A percentile compares a stretch with the other conserved stretches of the same genome.
phyloP scores from a whole-genome alignment of 1,140 invertebrate genomes.

The Pissodes strobi region DNA sequence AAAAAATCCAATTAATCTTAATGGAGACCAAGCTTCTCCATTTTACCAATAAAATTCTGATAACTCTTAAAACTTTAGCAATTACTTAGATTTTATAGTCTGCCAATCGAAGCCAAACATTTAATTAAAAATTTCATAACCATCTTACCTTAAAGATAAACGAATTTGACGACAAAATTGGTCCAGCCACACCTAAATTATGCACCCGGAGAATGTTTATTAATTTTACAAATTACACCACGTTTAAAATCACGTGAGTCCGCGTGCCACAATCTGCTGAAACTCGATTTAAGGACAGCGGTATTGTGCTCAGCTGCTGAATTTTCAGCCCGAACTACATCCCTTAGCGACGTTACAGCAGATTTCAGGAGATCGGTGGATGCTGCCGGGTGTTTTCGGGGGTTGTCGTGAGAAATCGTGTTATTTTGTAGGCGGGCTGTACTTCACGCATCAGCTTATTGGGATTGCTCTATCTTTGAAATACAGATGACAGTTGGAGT shows the following conservation, averaged over 20 bases:
- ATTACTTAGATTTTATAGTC: too few relatives aligned
- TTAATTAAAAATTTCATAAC: too few relatives aligned
- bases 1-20: too few relatives aligned
- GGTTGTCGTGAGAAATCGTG: neutral
- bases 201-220: too few relatives aligned
- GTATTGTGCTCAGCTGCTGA: neutral
- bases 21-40: too few relatives aligned
- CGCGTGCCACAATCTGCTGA: neutral
- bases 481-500: neutral
- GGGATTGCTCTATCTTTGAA: constrained; percentile 1
- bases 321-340: constrained; percentile 9
- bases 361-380: constrained; percentile 8
- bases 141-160: too few relatives aligned
- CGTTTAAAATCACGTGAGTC: constrained; percentile 1
- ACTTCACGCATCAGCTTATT: neutral
- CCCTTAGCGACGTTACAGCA: neutral
- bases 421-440: constrained; percentile 1
- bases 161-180: too few relatives aligned
- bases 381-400: neutral
- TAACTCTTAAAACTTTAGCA: too few relatives aligned
- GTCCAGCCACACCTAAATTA: too few relatives aligned
- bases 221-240: too few relatives aligned
- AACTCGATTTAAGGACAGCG: neutral
- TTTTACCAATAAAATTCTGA: too few relatives aligned
- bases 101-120: too few relatives aligned